These are phyloP conservation scores for Neolamprologus hecqui DNA, from an alignment of 2,113 vertebrate genomes.

Conservation along the genomic window DNA sequence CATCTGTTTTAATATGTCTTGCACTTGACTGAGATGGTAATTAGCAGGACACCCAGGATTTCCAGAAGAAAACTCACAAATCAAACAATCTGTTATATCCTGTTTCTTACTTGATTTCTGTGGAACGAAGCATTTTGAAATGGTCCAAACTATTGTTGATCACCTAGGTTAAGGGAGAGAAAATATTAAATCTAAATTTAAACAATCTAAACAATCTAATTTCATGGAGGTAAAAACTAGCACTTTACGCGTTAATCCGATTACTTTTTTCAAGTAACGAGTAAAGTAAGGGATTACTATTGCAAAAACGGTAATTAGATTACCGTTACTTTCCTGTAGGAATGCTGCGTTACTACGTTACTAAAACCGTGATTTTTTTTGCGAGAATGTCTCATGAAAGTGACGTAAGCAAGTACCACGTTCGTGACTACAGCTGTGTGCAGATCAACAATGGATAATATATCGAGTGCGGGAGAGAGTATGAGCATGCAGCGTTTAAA, in stretches of 20 bases:
- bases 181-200: neutral
- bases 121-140: neutral
- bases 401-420: too few species aligned
- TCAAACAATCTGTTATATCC: neutral
- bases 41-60: slow-evolving; percentile 54
- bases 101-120: neutral
- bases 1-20: neutral
- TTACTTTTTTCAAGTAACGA: too few species aligned
- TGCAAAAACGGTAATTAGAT: too few species aligned
- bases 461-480: too few species aligned
- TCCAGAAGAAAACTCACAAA: slow-evolving; percentile 49
- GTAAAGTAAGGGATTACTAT: too few species aligned
- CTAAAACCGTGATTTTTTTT: too few species aligned
- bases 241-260: neutral
- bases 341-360: too few species aligned
- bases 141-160: neutral
- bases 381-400: too few species aligned
- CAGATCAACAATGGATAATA: too few species aligned
- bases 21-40: neutral
- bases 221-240: neutral
- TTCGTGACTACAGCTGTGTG: too few species aligned
- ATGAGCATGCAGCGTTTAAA: too few species aligned
- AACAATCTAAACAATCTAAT: neutral
- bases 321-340: too few species aligned
- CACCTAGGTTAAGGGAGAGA: neutral